Conservation (phyloP, 2,888 invertebrate genomes). For the Diarsia rubi region DNA sequence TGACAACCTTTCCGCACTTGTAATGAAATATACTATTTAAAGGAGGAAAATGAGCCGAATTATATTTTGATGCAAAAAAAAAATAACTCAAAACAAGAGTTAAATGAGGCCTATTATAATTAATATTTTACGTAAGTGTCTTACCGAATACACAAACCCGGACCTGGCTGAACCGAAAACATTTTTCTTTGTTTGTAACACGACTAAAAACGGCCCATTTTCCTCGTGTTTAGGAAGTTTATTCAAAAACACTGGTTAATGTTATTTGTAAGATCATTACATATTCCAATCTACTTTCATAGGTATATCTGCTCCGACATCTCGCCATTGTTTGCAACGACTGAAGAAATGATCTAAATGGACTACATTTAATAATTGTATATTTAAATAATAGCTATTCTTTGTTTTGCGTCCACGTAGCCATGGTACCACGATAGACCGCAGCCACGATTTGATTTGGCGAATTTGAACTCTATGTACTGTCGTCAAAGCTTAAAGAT, state of each 20-base stretch:
- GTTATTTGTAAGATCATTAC: background rate
- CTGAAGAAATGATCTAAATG: conserved; percentile 30
- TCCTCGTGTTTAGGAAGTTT: background rate
- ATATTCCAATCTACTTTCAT: conserved; percentile 21
- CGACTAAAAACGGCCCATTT: background rate
- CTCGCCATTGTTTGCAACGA: conserved; percentile 26
- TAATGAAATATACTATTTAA: too few species aligned
- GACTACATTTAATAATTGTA: conserved; percentile 42
- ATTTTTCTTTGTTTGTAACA: background rate
- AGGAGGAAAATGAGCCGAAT: background rate
- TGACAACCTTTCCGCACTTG: too few species aligned
- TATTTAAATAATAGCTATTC: conserved; percentile 7
- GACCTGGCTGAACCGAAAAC: background rate
- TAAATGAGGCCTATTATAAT: background rate
- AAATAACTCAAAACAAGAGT: background rate
- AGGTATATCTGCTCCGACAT: conserved; percentile 15
- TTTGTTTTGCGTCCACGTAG: conserved; percentile 56
- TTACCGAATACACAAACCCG: background rate
- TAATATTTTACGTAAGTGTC: background rate
- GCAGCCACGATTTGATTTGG: background rate
- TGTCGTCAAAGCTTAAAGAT: conserved; percentile 3
- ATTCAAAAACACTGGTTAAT: background rate
- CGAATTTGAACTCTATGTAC: conserved; percentile 31
- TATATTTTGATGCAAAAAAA: background rate
- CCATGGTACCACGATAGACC: conserved; percentile 60